Base-by-base conservation (phyloP, 2,888 invertebrate genomes). In the Anaspis maculata region DNA sequence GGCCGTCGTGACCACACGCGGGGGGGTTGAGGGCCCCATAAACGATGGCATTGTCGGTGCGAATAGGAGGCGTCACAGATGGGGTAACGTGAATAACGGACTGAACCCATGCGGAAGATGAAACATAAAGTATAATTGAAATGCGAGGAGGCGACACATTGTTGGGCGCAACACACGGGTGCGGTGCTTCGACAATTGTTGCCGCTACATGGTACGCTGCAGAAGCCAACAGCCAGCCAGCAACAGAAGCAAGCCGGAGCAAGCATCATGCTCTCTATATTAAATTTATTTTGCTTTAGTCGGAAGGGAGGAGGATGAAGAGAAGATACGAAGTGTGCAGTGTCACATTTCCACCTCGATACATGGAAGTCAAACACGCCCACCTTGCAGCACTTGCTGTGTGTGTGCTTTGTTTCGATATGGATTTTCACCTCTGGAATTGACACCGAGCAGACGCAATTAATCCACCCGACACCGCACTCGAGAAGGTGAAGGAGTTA, bases 111-210 rank as follows among this genome's bases (percentile, higher is more conserved):
- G 58, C 52, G 56, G 56, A 57, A 57, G 57, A 57, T 56, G 54
- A 55, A 55, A 54, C 57, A 56, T 52, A 56, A 57, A 58, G 50
- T 57, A 57, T 58, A 59, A 59, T 59, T 57, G 56, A 54, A 57
- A 57, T 49, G 54, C 52, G 51, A 53, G 50, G 44, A 49, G 45
- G 51, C 51, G 50, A 53, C 52, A 52, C 51, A 51, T 45, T 51
- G 48, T 49, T 45, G 37, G 30, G 28, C 27, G 29, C 32, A 32
- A 37, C 35, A 31, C 28, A 31, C 32, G 29, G 41, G 34, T 35
- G 41, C 34, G 34, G 42, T 27, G 39, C 32, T 38, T 38, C 34
- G 37, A 41, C 46, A 41, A 46, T 46, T 44, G 44, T 44, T 40
- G 38, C 32, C 37, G 42, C 35, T 42, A 41, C 41, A 41, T 38